Conservation (phyloP, 2,888 invertebrate species). For the Oligia latruncula region DNA sequence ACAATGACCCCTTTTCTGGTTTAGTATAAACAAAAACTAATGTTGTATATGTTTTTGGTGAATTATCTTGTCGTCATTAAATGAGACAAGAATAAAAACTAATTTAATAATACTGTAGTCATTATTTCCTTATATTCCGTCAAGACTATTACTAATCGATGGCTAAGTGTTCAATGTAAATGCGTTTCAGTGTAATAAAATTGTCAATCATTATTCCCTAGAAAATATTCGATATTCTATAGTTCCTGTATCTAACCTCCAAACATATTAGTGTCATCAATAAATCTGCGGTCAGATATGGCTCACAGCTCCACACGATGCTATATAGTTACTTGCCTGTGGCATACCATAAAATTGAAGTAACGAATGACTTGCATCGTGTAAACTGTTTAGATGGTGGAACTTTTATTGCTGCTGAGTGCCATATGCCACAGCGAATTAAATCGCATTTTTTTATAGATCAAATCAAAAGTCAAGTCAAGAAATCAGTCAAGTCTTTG, state of each 20-base stretch:
- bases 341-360: neutral
- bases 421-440: no score
- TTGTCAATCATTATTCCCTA: constrained; percentile 13
- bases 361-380: neutral
- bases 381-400: neutral
- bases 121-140: constrained; percentile 18
- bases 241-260: constrained; percentile 51
- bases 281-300: constrained; percentile 23
- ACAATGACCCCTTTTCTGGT: no score
- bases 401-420: no score
- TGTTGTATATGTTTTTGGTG: neutral
- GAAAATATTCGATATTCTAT: constrained; percentile 1
- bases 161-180: constrained; percentile 31
- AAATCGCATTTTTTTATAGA: no score
- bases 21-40: no score
- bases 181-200: constrained; percentile 25
- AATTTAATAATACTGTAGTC: neutral
- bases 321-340: neutral
- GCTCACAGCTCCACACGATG: neutral
- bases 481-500: no score
- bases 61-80: constrained; percentile 46
- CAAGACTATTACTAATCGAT: constrained; percentile 30
- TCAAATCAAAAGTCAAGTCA: no score
- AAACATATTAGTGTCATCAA: constrained; percentile 2
- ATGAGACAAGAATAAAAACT: constrained; percentile 35